Evolutionary conservation across 2,888 invertebrate species (phyloP), one percentile per base, ranked within the genome.

Genomic region (Drosophila stalkeri): DNA sequence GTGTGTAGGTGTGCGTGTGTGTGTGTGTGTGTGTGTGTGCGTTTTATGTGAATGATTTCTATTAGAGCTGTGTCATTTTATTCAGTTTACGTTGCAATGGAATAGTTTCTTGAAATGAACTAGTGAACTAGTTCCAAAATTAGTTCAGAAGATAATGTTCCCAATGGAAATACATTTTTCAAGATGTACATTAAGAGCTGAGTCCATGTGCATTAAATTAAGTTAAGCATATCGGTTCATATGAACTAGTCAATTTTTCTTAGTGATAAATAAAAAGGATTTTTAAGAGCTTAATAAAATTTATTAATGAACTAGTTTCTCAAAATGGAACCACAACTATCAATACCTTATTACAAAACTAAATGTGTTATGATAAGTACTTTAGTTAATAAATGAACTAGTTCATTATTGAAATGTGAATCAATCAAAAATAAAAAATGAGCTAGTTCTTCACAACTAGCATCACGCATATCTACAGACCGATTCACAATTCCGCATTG

Each of bases 41-140:
- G 20, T 23, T 64, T 39, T 56, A n/a, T 69, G 61, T 41, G 7
- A 46, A 67, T 37, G 69, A 71, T 86, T 76, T 82, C 81, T 75
- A 77, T 84, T 35, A 51, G 51, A 51, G 51, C 33, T 51, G 51
- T 35, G 33, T 20, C 3, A 51, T 33, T 12, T 18, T 6, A 18
- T 33, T 51, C 49, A 51, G 7, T 1, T 2, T 2, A 6, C n/a
- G 5, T n/a, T 18, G 31, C 12, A 33, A 3, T 51, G 3, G 7
- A 18, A 20, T 6, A 20, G 2, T 14, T 20, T 2, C 2, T 4
- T 7, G 20, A 18, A 51, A 3, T 14, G 12, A 33, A 14, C 51
- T 8, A 18, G 33, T 6, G 20, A 51, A 51, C 51, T 51, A n/a
- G 51, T 18, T 33, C 33, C 6, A 46, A 11, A 11, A 23, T 23